These are phyloP conservation scores for Epinephelus fuscoguttatus DNA, from an alignment of 2,113 vertebrate species.

Conservation along the genomic window DNA sequence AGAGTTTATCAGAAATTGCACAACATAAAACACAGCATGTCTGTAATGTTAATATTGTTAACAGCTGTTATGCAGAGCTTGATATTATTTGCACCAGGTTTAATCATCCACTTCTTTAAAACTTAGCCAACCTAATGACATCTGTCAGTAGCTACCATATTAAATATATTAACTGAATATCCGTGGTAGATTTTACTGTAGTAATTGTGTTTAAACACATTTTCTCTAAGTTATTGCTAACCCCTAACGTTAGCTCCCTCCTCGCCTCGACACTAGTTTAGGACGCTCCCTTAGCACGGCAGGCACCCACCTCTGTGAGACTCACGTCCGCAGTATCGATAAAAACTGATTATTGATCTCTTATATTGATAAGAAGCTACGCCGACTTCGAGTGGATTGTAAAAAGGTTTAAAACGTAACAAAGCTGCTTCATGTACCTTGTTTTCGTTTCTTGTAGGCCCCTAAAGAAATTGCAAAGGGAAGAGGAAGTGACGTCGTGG, in stretches of 20 bases:
- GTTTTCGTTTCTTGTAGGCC: slow-evolving; percentile 77
- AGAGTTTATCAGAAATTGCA: too few relatives aligned
- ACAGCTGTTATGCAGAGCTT: too few relatives aligned
- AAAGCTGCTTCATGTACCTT: slow-evolving; percentile 43
- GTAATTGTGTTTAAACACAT: not conserved
- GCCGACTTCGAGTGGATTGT: not conserved
- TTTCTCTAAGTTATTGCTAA: slow-evolving; percentile 8
- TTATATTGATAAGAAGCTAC: not conserved
- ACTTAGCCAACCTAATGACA: not conserved
- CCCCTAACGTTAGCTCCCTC: slow-evolving; percentile 32
- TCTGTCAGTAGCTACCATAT: not conserved
- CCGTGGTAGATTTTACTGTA: not conserved
- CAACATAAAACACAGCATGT: too few relatives aligned
- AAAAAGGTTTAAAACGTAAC: not conserved
- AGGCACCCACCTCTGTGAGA: slow-evolving; percentile 26
- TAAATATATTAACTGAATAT: not conserved
- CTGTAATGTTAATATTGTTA: too few relatives aligned
- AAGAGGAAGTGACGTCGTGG: slow-evolving; percentile 82
- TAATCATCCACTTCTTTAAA: too few relatives aligned
- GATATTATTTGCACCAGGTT: too few relatives aligned
- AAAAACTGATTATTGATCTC: not conserved
- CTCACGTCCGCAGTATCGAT: slow-evolving; percentile 24
- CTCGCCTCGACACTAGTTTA: slow-evolving; percentile 83
- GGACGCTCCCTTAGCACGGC: slow-evolving; percentile 84
- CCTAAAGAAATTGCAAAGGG: slow-evolving; percentile 70